Base-by-base conservation (phyloP, 2,888 invertebrate genomes). In the Ormyrus rosae region DNA sequence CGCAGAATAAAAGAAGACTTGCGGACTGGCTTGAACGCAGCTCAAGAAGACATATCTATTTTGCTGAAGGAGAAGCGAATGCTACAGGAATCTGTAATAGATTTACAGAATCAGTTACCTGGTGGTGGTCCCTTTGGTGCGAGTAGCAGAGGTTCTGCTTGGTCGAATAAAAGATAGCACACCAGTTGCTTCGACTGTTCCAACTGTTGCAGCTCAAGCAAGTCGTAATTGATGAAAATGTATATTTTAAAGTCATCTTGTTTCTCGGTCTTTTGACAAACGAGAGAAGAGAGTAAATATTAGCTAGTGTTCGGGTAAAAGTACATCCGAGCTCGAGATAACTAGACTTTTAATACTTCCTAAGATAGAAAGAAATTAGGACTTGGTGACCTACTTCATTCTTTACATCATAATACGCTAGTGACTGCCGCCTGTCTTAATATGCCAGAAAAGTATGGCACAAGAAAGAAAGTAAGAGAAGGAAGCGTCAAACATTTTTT, bases 41-140 rank as follows among this genome's bases (percentile, higher is more conserved):
- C 96, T 0, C 96, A 96, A 89, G 95, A 96, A 85, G 95, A 96
- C 81, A 94, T 96, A 0, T 93, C 93, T 7, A 92, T 92, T 72
- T 90, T 96, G 83, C 87, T 96, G 46, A 94, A 94, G 50, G 96
- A 96, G 87, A 96, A 96, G 86, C 93, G 93, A 84, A 93, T 93
- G 68, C 91, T 96, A 69, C 89, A 96, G 83, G 95, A 96, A 81
- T 93, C 94, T 58, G 92, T 96, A 83, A 93, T 93, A 58, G 91
- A 93, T 46, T 90, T 96, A 83, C 95, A 95, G 92, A 95, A 91
- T 83, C 92, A 92, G 83, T 84, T 90, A 58, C 86, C 89, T 65
- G 89, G 88, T 11, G 90, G 89, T 71, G 85, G 94, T 86, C 34
- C 82, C 91, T 83, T 81, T 51, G 75, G 88, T 71, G 82, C 82